Conservation (phyloP, 1,140 invertebrate genomes). For the Cyphomyrmex costatus region DNA sequence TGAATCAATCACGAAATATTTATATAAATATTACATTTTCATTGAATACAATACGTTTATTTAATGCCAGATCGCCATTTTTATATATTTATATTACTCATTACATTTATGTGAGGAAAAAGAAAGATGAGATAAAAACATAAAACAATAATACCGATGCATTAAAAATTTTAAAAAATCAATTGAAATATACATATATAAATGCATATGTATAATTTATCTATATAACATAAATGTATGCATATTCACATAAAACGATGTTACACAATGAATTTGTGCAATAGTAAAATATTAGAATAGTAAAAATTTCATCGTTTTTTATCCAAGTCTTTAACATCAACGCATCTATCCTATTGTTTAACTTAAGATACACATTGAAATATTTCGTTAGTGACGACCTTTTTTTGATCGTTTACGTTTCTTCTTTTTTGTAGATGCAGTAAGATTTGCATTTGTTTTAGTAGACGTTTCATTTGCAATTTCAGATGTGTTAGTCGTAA, state of each 20-base stretch:
- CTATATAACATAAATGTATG: slow-evolving; percentile 35
- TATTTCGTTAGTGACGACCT: slow-evolving; percentile 80
- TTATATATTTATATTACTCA: not conserved
- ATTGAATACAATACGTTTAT: slow-evolving; percentile 19
- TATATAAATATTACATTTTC: slow-evolving; percentile 2
- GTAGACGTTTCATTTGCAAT: slow-evolving; percentile 70
- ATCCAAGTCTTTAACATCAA: slow-evolving; percentile 36
- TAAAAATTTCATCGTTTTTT: slow-evolving; percentile 34
- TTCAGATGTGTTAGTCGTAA: slow-evolving; percentile 78
- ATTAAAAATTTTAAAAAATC: not conserved
- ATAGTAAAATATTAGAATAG: slow-evolving; percentile 37
- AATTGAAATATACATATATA: slow-evolving; percentile 15
- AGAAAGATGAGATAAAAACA: slow-evolving; percentile 10
- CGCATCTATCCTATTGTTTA: slow-evolving; percentile 12
- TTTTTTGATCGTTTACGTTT: slow-evolving; percentile 85
- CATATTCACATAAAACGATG: not conserved
- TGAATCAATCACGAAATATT: not conserved
- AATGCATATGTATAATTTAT: slow-evolving; percentile 11
- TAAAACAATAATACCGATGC: not conserved
- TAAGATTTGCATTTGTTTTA: slow-evolving; percentile 80
- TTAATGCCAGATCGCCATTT: not conserved
- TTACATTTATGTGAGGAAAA: slow-evolving; percentile 16
- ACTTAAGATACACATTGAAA: slow-evolving; percentile 7
- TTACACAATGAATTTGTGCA: slow-evolving; percentile 47
- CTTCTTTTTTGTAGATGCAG: slow-evolving; percentile 83